These are phyloP conservation scores for Macrosiphum euphorbiae DNA, from an alignment of 2,888 invertebrate species.

Conservation along the genomic window DNA sequence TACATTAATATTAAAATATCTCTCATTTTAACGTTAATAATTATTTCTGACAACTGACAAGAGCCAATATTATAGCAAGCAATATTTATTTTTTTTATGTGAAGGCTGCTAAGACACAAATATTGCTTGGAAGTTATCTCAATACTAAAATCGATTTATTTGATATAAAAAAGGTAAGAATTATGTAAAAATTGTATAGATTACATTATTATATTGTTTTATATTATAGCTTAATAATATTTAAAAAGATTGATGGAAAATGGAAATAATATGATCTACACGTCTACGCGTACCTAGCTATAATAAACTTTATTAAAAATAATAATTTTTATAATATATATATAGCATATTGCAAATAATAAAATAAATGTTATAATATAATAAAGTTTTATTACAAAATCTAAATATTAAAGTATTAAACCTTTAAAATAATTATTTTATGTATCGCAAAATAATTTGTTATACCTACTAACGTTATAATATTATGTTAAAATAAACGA, in stretches of 20 bases:
- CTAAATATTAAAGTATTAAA: background rate
- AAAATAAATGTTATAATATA: too few relatives aligned
- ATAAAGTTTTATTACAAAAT: too few relatives aligned
- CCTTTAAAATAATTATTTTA: background rate
- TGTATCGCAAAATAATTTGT: background rate
- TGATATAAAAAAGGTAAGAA: constrained; percentile 54
- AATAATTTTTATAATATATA: background rate
- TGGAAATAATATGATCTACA: background rate
- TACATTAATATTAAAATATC: background rate
- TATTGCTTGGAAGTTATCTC: constrained; percentile 47
- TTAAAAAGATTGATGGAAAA: background rate
- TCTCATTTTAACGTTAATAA: background rate
- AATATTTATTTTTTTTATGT: constrained; percentile 9
- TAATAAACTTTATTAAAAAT: background rate
- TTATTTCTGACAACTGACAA: background rate
- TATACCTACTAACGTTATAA: background rate
- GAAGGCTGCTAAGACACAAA: constrained; percentile 52
- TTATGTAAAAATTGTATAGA: background rate
- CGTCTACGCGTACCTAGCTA: background rate
- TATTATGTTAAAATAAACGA: background rate
- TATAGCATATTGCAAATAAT: background rate
- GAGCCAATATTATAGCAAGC: background rate
- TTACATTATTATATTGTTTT: background rate
- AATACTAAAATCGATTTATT: constrained; percentile 43
- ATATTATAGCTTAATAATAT: background rate